Evolutionary conservation across 2,797 vertebrate genomes (phyloP).

Genomic region (Nannoperca australis): DNA sequence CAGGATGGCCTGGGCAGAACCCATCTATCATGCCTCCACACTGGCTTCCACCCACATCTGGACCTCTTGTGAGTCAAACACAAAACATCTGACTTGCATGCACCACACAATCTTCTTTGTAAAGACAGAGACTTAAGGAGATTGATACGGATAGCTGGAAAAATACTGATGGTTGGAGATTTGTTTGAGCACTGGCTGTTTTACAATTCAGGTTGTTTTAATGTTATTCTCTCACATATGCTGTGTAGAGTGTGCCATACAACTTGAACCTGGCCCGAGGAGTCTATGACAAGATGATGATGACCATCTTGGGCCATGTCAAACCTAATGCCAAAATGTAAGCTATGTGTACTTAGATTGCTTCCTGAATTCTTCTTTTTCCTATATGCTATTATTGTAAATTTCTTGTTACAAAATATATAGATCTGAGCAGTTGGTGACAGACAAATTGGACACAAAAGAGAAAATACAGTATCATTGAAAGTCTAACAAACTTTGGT

Average conservation of each 20-base stretch:
- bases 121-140: not conserved
- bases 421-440: not conserved
- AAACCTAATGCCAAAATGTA: slow-evolving; percentile 86
- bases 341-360: slow-evolving; percentile 22
- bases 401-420: not conserved
- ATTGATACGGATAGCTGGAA: not conserved
- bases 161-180: not conserved
- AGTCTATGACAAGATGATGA: slow-evolving; percentile 87
- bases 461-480: not conserved
- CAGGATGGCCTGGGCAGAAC: slow-evolving; percentile 85
- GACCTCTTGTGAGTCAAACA: slow-evolving; percentile 80
- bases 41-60: slow-evolving; percentile 81
- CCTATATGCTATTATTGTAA: not conserved
- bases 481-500: slow-evolving; percentile 4
- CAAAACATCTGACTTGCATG: not conserved
- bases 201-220: not conserved
- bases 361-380: not conserved
- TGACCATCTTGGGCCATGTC: slow-evolving; percentile 85
- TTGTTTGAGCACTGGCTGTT: not conserved
- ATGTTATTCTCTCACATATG: slow-evolving; percentile 4
- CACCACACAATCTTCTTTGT: not conserved
- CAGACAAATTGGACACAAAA: not conserved
- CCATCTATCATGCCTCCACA: slow-evolving; percentile 63
- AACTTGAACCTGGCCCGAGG: slow-evolving; percentile 85
- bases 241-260: slow-evolving; percentile 84